Evolutionary conservation across 2,888 invertebrate genomes (phyloP), one percentile per base, ranked within the genome.

Genomic region (Branchellion lobata): DNA sequence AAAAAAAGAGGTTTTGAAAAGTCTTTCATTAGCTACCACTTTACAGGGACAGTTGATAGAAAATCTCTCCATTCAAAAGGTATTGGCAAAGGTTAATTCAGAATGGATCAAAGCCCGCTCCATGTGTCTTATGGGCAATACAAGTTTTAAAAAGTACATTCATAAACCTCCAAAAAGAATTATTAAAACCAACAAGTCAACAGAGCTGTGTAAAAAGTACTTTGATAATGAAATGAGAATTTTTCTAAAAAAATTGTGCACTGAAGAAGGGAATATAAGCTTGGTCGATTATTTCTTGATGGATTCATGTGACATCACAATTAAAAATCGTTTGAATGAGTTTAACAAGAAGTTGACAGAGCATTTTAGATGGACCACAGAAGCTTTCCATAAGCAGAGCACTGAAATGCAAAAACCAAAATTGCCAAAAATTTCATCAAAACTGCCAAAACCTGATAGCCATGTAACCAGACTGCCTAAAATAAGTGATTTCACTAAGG

Each of bases 31-130:
- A n/a, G 75, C 74, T 40, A 79, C 79, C 18, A 74, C 57, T 29
- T 40, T 79, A 24, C 75, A 79, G 47, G 74, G 79, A 24, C 79
- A 79, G 34, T 74, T 75, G 27, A 31, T 79, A 21, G 79, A 79
- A 24, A 36, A 33, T 8, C 40, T 21, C 14, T 3, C 21, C 36
- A 68, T 79, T 8, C 47, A 65, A 33, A 75, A n/a, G 8, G 74
- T 79, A 24, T 65, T 75, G 24, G 57, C 75, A 75, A 74, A 74
- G 34, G 79, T 68, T 1, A 75, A 74, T 18, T 33, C 29, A 34
- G 79, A 79, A 57, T 79, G 79, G 79, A 21, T 74, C 11, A 65
- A 75, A 53, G 74, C 61, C 1, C 75, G 74, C 33, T 74, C 79
- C 18, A 40, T 79, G 57, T 74, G 74, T 8, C 31, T 79, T 5